These are phyloP conservation scores for Neoascia interrupta DNA, from an alignment of 2,888 invertebrate genomes.

Conservation along the genomic window DNA sequence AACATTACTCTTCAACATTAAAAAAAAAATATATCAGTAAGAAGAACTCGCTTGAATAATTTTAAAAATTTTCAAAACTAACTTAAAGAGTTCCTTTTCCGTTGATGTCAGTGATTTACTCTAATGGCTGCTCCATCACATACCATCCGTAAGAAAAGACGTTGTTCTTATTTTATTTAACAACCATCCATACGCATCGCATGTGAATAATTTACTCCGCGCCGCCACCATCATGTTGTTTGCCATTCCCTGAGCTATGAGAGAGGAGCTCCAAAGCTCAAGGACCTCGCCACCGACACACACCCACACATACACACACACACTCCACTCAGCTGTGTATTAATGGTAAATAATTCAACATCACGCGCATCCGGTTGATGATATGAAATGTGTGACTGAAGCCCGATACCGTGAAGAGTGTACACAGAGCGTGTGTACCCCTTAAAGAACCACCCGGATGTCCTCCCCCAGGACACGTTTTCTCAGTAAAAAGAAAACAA, in stretches of 20 bases:
- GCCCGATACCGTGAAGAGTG: background rate
- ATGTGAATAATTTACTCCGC: constrained; percentile 53
- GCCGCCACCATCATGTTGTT: constrained; percentile 15
- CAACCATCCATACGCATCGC: background rate
- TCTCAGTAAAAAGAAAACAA: constrained; percentile 22
- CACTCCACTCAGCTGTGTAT: constrained; percentile 3
- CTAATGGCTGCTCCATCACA: constrained; percentile 34
- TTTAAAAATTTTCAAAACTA: constrained; percentile 16
- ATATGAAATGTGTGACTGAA: constrained; percentile 41
- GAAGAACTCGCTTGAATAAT: background rate
- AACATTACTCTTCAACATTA: constrained; percentile 4
- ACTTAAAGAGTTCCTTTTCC: background rate
- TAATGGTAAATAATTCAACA: constrained; percentile 61
- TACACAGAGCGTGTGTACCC: background rate
- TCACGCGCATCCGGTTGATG: constrained; percentile 42
- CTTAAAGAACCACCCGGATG: background rate
- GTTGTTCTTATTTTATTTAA: constrained; percentile 13
- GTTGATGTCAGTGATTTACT: constrained; percentile 18
- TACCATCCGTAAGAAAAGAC: constrained; percentile 5
- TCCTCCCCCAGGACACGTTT: constrained; percentile 30
- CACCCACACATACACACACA: background rate
- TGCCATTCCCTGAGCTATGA: background rate
- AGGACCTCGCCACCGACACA: background rate
- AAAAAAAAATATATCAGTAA: background rate
- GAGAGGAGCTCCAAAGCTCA: constrained; percentile 11